phyloP scores from a whole-genome alignment of 2,113 vertebrate genomes.

The Planiliza haematocheilus region DNA sequence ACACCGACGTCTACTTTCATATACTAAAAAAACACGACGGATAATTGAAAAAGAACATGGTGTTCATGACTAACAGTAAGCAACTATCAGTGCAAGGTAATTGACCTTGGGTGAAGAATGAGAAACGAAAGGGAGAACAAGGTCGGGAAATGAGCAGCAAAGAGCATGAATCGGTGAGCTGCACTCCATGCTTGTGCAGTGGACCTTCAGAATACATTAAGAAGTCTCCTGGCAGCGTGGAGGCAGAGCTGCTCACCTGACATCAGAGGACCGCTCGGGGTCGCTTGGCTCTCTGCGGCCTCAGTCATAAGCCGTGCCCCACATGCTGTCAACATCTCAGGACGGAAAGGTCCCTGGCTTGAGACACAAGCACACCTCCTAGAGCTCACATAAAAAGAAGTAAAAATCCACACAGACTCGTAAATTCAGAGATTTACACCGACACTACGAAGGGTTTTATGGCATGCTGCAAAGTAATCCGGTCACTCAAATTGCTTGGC shows the following conservation, averaged over 20 bases:
- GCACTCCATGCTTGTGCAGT: conserved; percentile 21
- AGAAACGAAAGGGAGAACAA: neutral
- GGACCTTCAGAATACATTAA: conserved; percentile 58
- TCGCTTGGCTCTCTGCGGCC: conserved; percentile 39
- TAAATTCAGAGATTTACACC: conserved; percentile 1
- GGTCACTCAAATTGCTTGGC: neutral
- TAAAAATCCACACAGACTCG: neutral
- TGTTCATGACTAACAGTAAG: neutral
- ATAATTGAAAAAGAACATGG: conserved; percentile 4
- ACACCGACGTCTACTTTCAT: neutral
- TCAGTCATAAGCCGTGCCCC: conserved; percentile 48
- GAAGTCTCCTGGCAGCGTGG: conserved; percentile 45
- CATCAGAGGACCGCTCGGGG: conserved; percentile 53
- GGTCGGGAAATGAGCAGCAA: conserved; percentile 14
- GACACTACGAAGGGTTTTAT: neutral
- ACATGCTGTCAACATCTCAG: conserved; percentile 47
- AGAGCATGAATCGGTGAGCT: conserved; percentile 52
- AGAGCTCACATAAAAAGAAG: conserved; percentile 7
- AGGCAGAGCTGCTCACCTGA: conserved; percentile 52
- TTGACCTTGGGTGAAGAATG: conserved; percentile 20
- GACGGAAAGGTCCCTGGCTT: conserved; percentile 31
- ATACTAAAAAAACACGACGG: neutral
- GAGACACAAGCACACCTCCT: conserved; percentile 2
- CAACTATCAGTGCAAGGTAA: conserved; percentile 12
- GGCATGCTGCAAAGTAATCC: neutral